Evolutionary conservation across 2,888 invertebrate species (phyloP), one percentile per base, ranked within the genome.

Genomic region (Ormyrus labotus): DNA sequence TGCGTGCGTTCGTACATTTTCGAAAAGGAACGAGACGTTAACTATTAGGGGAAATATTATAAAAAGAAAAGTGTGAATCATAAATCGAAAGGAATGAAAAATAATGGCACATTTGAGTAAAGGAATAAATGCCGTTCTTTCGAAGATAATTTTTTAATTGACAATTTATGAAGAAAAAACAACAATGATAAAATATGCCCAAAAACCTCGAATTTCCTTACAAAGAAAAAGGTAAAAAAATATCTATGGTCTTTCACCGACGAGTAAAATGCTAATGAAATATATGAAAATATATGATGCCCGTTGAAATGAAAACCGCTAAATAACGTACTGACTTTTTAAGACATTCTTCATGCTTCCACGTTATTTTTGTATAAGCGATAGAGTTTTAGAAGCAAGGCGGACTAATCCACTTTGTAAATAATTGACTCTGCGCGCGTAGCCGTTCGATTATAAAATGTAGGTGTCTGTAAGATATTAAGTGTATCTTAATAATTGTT

Each of bases 331-430:
- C 78, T 80, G 81, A 81, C 75, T 83, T 76, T 82, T 82, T 78
- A 81, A 80, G 71, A 82, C 79, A 83, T 83, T 82, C 81, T 82
- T 82, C 80, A 84, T 83, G 84, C 84, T 84, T 84, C 84, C 84
- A 83, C 82, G 82, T 83, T 84, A 83, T 82, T 84, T 83, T 83
- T 84, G 72, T 83, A 83, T 81, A 78, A 83, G 79, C 82, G 81
- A 82, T 77, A 81, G 79, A 81, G 77, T 82, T 81, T 68, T 81
- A 61, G 73, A 77, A 76, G 64, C 83, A 85, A 85, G 80, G 84
- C 84, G 85, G 84, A 84, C 73, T 78, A 83, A 83, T 71, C 87
- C 86, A 86, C 86, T 88, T 87, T 87, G 87, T 87, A 87, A 85
- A 88, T 87, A 87, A 86, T 85, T 84, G 84, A 85, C 83, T 85